Evolutionary conservation across 2,797 vertebrate species (phyloP).

Genomic region (Ceyx erithaca): DNA sequence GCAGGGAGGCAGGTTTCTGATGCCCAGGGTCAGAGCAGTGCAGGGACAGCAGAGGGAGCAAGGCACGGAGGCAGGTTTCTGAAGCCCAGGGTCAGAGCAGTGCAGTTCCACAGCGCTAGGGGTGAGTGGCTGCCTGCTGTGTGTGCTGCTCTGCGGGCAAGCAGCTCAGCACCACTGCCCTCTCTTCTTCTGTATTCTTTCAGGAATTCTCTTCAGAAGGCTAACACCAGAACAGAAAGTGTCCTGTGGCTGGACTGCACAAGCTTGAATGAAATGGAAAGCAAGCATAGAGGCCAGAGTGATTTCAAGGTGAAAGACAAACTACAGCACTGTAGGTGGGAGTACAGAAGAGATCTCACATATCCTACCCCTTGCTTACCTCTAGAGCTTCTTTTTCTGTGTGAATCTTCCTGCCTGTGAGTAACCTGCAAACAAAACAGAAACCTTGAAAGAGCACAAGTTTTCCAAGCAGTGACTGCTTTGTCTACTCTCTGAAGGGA

Average conservation of each 20-base stretch:
- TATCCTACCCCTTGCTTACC: conserved; percentile 70
- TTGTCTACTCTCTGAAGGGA: background rate
- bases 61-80: no score
- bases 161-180: background rate
- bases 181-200: background rate
- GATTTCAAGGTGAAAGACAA: background rate
- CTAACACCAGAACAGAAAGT: background rate
- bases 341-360: background rate
- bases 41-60: no score
- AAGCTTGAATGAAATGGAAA: background rate
- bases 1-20: background rate
- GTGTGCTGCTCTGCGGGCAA: background rate
- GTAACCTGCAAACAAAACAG: conserved; percentile 80
- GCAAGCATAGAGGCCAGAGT: background rate
- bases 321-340: background rate
- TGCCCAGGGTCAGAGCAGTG: rapidly evolving
- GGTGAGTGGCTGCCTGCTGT: background rate
- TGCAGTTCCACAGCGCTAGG: background rate
- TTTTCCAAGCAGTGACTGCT: background rate
- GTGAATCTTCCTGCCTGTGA: conserved; percentile 92
- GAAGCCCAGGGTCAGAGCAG: background rate
- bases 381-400: conserved; percentile 93
- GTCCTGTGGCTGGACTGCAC: background rate
- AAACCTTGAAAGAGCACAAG: background rate
- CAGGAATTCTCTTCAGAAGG: background rate